Evolutionary conservation across 2,113 vertebrate genomes (phyloP).

Genomic region (Sinocyclocheilus rhinocerous): DNA sequence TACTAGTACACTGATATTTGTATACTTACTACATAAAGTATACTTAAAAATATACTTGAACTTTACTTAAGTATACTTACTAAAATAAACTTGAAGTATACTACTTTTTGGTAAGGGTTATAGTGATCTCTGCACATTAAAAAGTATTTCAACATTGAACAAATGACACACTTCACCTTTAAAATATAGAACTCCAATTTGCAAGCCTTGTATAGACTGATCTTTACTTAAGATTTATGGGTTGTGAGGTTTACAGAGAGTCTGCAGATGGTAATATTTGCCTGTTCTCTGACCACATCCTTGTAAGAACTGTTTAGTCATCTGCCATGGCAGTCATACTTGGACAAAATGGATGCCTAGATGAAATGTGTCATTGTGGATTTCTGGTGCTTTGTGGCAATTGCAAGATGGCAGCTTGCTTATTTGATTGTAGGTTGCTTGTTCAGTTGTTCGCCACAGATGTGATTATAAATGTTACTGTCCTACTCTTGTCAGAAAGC

Average conservation of each 20-base stretch:
- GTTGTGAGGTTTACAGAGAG: conserved; percentile 4
- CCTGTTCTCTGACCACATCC: conserved; percentile 23
- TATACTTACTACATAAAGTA: too few relatives aligned
- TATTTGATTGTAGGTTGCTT: neutral
- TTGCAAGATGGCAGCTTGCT: neutral
- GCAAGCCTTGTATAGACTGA: neutral
- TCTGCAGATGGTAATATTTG: conserved; percentile 35
- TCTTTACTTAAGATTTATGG: neutral
- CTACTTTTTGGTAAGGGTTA: too few relatives aligned
- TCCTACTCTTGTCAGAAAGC: neutral
- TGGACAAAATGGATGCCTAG: conserved; percentile 24
- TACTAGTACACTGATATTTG: too few relatives aligned
- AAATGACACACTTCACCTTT: neutral
- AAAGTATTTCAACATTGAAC: neutral
- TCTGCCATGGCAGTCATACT: neutral
- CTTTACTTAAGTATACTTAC: too few relatives aligned
- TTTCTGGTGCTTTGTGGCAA: conserved; percentile 7
- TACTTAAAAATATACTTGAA: too few relatives aligned
- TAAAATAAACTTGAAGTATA: too few relatives aligned
- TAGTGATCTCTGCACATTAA: too few relatives aligned
- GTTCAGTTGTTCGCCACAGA: neutral
- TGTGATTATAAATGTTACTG: neutral
- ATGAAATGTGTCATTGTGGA: conserved; percentile 11
- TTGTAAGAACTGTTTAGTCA: conserved; percentile 1
- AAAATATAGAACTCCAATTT: neutral